Evolutionary conservation across 2,797 vertebrate genomes (phyloP), one percentile per base, ranked within the genome.

Genomic region (Sciaenops ocellatus): DNA sequence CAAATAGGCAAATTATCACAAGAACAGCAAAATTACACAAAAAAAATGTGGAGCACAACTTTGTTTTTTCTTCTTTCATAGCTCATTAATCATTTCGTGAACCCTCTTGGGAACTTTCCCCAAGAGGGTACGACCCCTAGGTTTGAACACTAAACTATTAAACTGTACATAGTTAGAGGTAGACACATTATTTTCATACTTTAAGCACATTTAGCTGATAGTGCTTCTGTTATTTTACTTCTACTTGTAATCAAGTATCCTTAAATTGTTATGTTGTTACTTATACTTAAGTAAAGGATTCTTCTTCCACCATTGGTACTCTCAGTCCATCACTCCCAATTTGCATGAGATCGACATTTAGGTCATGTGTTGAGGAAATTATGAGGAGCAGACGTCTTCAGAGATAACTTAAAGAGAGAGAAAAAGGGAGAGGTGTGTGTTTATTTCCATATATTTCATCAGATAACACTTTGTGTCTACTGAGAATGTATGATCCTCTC

Each of bases 381-480:
- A 76, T 78, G 57, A 74, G 79, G 69, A 84, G 74, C 61, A 83
- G 66, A 84, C 66, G 51, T 75, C 80, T 82, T 87, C 71, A 86
- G 78, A 81, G 81, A 81, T 76, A 83, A 72, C 56, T 78, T 55
- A 72, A 63, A 82, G 71, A 65, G 16, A 80, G 28, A n/a, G 22
- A 66, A 59, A 80, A 50, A 55, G 69, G 17, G 65, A 64, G 73
- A 79, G 24, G 67, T 62, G 68, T 73, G 72, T 86, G 78, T 87
- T 91, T 89, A 89, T 90, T 89, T 87, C 59, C 7, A 78, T 87
- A 76, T 76, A 72, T 89, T 91, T 93, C 84, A 86, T 90, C 80
- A 89, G 73, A 64, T 80, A 80, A 79, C 69, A 38, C 46, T 80
- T 78, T 77, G 54, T 87, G 83, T 79, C 72, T 60, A 34, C 65